Evolutionary conservation across 2,888 invertebrate genomes (phyloP).

Genomic region (Nebria salina): DNA sequence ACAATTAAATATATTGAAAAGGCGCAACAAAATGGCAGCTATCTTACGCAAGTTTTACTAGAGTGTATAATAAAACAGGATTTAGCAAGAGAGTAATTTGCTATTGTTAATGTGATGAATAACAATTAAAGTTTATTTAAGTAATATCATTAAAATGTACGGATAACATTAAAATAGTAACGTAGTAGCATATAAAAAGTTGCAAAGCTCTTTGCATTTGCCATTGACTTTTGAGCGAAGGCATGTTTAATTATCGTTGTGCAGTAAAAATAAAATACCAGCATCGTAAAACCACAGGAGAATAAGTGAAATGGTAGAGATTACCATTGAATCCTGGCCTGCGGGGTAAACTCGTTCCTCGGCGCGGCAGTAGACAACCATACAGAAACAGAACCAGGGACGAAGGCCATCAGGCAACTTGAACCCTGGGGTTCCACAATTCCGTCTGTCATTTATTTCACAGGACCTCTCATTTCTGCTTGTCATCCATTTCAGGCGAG

Average conservation of each 20-base stretch:
- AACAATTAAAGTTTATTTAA: too few species aligned
- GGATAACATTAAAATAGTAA: background rate
- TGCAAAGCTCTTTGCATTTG: background rate
- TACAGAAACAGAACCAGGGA: background rate
- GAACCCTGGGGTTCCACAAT: constrained; percentile 12
- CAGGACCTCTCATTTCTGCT: constrained; percentile 33
- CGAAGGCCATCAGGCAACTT: constrained; percentile 17
- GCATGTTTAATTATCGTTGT: background rate
- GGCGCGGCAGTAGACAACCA: background rate
- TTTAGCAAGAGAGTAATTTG: too few species aligned
- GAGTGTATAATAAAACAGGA: too few species aligned
- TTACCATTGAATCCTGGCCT: constrained; percentile 27
- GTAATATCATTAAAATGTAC: background rate
- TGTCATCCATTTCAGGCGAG: constrained; percentile 25
- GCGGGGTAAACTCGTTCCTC: background rate
- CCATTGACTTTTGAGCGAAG: background rate
- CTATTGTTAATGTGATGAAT: too few species aligned
- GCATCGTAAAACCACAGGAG: constrained; percentile 24
- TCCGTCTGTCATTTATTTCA: constrained; percentile 33
- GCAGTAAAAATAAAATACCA: constrained; percentile 11
- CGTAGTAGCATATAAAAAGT: background rate
- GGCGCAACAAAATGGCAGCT: too few species aligned
- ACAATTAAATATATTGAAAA: too few species aligned
- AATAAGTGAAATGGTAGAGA: constrained; percentile 24
- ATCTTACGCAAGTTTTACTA: too few species aligned